Conservation (phyloP, 2,797 vertebrate species). For the Tolypeutes matacus region DNA sequence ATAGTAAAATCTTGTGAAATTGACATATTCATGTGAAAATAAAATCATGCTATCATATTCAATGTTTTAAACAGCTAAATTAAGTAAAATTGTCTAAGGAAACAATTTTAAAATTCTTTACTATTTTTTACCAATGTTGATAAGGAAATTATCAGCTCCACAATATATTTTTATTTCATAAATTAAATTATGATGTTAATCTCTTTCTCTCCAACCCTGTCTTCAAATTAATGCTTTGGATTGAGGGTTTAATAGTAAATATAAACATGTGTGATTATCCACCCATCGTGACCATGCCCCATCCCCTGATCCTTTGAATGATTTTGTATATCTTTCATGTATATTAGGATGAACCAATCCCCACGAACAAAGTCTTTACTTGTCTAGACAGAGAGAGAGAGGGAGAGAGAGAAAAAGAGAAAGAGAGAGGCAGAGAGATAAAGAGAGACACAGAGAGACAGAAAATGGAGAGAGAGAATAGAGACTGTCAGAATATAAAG, state of each 20-base stretch:
- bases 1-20: background rate
- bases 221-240: conserved; percentile 10
- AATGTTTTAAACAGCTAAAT: conserved; percentile 35
- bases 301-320: no score
- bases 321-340: no score
- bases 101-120: conserved; percentile 38
- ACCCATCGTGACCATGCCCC: no score
- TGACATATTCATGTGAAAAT: conserved; percentile 44
- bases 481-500: no score
- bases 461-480: no score
- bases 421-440: no score
- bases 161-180: conserved; percentile 42
- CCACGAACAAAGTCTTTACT: background rate
- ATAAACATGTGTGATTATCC: no score
- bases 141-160: conserved; percentile 6
- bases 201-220: background rate
- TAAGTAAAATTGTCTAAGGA: background rate
- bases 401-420: no score
- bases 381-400: background rate
- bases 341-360: no score
- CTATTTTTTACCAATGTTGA: background rate
- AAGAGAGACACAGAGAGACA: no score
- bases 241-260: background rate
- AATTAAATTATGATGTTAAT: conserved; percentile 9
- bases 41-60: background rate